These are phyloP conservation scores for Cyaniris semiargus DNA, from an alignment of 2,888 invertebrate genomes.

Conservation along the genomic window DNA sequence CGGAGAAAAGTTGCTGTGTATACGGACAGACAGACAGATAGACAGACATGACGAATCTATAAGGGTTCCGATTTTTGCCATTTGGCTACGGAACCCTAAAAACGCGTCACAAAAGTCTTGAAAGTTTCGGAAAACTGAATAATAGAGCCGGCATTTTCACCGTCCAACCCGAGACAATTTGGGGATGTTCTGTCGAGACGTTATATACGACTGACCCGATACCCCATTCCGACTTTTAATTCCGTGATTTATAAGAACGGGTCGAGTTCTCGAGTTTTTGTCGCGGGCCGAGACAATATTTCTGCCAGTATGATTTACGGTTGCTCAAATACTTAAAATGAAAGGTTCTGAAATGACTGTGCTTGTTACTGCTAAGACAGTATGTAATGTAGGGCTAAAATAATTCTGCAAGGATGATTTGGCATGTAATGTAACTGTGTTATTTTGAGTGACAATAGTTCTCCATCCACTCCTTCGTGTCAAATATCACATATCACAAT, in stretches of 20 bases:
- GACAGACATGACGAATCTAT: too few species aligned
- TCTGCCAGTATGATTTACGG: conserved; percentile 31
- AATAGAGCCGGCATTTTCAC: neutral
- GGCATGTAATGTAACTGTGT: too few species aligned
- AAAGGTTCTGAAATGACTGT: neutral
- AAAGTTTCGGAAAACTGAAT: neutral
- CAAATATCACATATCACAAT: too few species aligned
- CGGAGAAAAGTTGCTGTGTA: too few species aligned
- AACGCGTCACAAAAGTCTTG: neutral
- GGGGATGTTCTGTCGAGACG: conserved; percentile 49
- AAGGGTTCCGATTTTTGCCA: too few species aligned
- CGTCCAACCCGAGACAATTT: conserved; percentile 46
- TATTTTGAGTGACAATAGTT: too few species aligned
- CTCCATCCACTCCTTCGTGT: too few species aligned
- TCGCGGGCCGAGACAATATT: conserved; percentile 41
- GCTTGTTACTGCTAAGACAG: too few species aligned
- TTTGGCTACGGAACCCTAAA: too few species aligned
- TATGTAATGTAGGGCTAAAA: too few species aligned
- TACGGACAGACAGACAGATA: too few species aligned
- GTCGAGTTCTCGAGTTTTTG: conserved; percentile 35
- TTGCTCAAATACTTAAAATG: neutral
- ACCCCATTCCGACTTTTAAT: conserved; percentile 60
- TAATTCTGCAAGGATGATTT: too few species aligned
- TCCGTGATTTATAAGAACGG: conserved; percentile 55
- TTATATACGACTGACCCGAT: conserved; percentile 59